Conservation (phyloP, 2,797 vertebrate species). For the Cirrhinus mrigala region DNA sequence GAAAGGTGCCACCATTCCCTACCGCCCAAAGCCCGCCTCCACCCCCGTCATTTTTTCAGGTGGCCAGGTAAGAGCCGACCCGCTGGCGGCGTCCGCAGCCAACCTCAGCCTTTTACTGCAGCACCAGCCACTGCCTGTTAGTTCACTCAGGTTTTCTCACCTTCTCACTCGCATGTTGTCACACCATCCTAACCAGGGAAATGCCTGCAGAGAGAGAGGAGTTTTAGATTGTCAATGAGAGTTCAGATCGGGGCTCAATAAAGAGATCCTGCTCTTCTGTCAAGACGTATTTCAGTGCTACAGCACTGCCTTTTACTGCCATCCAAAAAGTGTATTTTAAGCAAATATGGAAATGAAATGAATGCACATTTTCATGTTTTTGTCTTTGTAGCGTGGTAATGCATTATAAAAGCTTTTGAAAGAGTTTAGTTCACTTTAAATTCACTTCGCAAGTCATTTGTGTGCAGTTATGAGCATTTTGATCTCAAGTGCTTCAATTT, state of each 20-base stretch:
- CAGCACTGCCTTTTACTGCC: not conserved
- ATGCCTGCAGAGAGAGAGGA: constrained; percentile 35
- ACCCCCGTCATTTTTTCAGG: constrained; percentile 99
- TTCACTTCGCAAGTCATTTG: not conserved
- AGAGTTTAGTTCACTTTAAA: constrained; percentile 12
- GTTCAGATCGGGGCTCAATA: not conserved
- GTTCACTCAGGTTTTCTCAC: constrained; percentile 90
- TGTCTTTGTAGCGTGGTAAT: not conserved
- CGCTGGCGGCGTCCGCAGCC: constrained; percentile 90
- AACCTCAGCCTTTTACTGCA: constrained; percentile 95
- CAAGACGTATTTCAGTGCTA: not conserved
- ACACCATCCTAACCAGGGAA: constrained; percentile 60
- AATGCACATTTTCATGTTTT: not conserved
- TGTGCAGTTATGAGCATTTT: constrained; percentile 5
- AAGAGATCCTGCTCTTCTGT: not conserved
- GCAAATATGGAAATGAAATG: not conserved
- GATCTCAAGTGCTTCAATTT: not conserved
- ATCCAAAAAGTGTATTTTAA: constrained; percentile 1
- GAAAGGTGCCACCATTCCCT: constrained; percentile 99
- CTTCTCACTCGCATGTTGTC: constrained; percentile 85
- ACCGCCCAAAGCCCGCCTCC: constrained; percentile 99
- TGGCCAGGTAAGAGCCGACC: constrained; percentile 99
- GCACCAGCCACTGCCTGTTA: constrained; percentile 94
- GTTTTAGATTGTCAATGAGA: constrained; percentile 34
- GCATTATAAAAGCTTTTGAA: not conserved